Evolutionary conservation across 1,140 invertebrate species (phyloP).

Genomic region (Camponotus vicinus): DNA sequence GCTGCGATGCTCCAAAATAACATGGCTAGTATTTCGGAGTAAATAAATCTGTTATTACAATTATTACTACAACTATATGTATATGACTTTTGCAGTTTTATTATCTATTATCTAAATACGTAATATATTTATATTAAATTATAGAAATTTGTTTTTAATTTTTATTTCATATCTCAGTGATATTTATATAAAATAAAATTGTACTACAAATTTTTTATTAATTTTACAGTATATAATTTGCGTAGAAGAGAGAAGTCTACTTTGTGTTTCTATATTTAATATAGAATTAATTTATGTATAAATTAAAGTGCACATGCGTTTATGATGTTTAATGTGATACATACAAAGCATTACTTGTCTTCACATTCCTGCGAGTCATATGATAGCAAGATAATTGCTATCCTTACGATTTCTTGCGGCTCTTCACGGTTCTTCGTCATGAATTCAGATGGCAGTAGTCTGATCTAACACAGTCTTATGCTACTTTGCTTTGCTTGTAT

Average conservation of each 20-base stretch:
- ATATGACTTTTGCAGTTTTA: too few species aligned
- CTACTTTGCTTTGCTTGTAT: slow-evolving; percentile 25
- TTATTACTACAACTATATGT: not conserved
- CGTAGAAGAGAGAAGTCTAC: not conserved
- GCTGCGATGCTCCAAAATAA: slow-evolving; percentile 20
- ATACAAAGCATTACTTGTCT: not conserved
- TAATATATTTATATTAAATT: not conserved
- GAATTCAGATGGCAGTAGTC: slow-evolving; percentile 67
- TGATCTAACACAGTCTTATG: slow-evolving; percentile 5
- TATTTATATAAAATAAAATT: not conserved
- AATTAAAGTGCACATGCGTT: not conserved
- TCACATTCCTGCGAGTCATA: slow-evolving; percentile 13
- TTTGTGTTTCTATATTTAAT: not conserved
- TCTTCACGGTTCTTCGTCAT: slow-evolving; percentile 61
- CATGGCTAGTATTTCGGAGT: not conserved
- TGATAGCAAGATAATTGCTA: not conserved
- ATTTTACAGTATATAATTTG: not conserved
- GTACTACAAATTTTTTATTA: not conserved
- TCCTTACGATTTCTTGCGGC: not conserved
- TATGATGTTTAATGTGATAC: too few species aligned
- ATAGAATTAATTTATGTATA: not conserved
- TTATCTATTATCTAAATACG: slow-evolving; percentile 4
- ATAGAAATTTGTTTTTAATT: not conserved
- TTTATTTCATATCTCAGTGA: not conserved
- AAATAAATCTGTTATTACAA: slow-evolving; percentile 26